These are phyloP conservation scores for Reinhardtius hippoglossoides DNA, from an alignment of 2,113 vertebrate genomes.

Conservation along the genomic window DNA sequence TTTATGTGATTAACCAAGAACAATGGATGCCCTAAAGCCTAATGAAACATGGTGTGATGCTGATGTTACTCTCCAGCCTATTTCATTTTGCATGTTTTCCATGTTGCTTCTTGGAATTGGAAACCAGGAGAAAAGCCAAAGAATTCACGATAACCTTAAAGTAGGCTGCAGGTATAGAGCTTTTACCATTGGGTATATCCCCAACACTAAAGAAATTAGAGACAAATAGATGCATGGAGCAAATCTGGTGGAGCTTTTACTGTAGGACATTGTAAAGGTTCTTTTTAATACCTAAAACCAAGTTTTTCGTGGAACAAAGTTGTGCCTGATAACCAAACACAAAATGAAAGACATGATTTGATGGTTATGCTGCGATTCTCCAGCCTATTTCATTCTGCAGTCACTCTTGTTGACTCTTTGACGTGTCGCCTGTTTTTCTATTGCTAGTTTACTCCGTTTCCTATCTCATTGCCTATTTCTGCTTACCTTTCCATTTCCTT, in stretches of 20 bases:
- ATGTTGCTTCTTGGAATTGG: too few relatives aligned
- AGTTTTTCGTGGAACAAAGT: background rate
- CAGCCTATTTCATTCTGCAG: constrained; percentile 1
- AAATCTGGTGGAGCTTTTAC: too few relatives aligned
- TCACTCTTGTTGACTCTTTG: background rate
- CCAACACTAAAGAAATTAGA: too few relatives aligned
- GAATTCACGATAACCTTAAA: too few relatives aligned
- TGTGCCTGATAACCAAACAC: too few relatives aligned
- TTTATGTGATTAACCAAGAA: background rate
- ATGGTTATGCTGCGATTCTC: background rate
- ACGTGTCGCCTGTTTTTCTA: background rate
- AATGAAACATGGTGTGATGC: background rate
- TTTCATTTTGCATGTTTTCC: background rate
- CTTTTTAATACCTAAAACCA: too few relatives aligned
- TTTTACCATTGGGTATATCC: too few relatives aligned
- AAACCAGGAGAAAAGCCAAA: too few relatives aligned
- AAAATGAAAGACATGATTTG: background rate
- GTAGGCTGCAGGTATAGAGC: too few relatives aligned
- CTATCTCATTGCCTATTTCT: constrained; percentile 45
- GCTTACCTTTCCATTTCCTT: constrained; percentile 59
- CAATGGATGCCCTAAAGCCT: background rate
- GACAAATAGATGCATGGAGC: too few relatives aligned
- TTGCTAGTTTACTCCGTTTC: constrained; percentile 55
- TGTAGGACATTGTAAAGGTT: too few relatives aligned
- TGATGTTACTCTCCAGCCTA: too few relatives aligned